These are phyloP conservation scores for Syngnathus typhle DNA, from an alignment of 2,113 vertebrate species.

Conservation along the genomic window DNA sequence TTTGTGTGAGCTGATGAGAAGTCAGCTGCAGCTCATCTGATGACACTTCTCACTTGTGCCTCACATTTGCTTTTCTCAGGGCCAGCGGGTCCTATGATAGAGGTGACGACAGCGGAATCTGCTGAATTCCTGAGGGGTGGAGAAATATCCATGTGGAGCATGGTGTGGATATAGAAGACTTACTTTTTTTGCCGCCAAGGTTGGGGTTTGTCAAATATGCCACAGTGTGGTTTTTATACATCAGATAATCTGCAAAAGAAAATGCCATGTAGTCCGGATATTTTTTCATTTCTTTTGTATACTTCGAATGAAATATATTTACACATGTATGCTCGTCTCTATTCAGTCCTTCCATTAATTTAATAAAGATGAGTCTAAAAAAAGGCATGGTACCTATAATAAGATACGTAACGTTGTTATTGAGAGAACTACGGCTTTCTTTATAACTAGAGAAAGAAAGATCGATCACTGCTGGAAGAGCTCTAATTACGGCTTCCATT, in stretches of 20 bases:
- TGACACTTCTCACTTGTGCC: constrained; percentile 10
- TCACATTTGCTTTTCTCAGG: constrained; percentile 16
- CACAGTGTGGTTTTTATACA: not conserved
- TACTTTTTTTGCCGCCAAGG: not conserved
- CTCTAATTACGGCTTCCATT: not conserved
- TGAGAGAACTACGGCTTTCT: not conserved
- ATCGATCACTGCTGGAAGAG: not conserved
- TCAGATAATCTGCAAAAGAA: not conserved
- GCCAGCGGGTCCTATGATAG: constrained; percentile 9
- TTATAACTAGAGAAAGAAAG: not conserved
- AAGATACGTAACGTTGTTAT: not conserved
- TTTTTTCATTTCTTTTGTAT: too few relatives aligned
- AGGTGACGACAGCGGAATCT: constrained; percentile 9
- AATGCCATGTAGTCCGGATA: too few relatives aligned
- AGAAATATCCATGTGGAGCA: constrained; percentile 2
- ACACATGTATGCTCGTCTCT: not conserved
- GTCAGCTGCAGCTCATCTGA: constrained; percentile 11
- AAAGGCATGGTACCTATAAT: not conserved
- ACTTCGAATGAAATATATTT: too few relatives aligned
- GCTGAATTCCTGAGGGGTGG: constrained; percentile 1
- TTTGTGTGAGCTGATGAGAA: constrained; percentile 30
- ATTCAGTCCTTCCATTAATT: not conserved
- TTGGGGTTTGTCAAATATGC: not conserved
- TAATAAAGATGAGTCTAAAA: not conserved
- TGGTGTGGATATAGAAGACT: not conserved